Evolutionary conservation across 2,888 invertebrate species (phyloP).

Genomic region (Amiota minor): DNA sequence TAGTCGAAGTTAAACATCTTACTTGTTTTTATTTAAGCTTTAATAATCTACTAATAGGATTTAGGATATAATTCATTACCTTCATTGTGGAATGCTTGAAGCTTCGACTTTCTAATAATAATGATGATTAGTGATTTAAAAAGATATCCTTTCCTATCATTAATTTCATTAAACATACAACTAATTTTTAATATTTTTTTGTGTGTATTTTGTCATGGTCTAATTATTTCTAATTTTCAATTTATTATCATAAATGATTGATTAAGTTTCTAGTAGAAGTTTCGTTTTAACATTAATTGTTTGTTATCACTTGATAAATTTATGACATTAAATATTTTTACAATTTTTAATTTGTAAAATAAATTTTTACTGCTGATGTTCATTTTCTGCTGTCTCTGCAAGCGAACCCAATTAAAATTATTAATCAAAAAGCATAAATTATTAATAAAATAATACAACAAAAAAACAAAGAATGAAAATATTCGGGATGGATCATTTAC

Average conservation of each 20-base stretch:
- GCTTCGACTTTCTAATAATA: too few relatives aligned
- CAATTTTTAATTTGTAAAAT: background rate
- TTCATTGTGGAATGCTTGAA: too few relatives aligned
- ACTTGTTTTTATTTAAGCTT: too few relatives aligned
- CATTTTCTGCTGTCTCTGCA: background rate
- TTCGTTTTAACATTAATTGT: background rate
- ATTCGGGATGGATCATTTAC: slow-evolving; percentile 12
- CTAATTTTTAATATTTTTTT: too few relatives aligned
- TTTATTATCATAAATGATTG: background rate
- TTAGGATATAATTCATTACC: too few relatives aligned
- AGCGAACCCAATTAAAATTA: slow-evolving; percentile 52
- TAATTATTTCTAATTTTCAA: background rate
- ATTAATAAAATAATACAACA: slow-evolving; percentile 36
- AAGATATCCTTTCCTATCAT: too few relatives aligned
- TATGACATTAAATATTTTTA: background rate
- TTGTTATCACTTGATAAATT: background rate
- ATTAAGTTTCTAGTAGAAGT: background rate
- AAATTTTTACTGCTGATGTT: background rate
- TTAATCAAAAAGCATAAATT: slow-evolving; percentile 62
- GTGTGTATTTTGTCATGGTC: too few relatives aligned
- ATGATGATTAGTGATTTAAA: too few relatives aligned
- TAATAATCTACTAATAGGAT: too few relatives aligned
- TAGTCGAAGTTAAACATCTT: too few relatives aligned
- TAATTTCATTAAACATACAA: too few relatives aligned
- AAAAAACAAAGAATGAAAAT: background rate